Conservation (phyloP, 2,888 invertebrate species). For the Cinara cedri region DNA sequence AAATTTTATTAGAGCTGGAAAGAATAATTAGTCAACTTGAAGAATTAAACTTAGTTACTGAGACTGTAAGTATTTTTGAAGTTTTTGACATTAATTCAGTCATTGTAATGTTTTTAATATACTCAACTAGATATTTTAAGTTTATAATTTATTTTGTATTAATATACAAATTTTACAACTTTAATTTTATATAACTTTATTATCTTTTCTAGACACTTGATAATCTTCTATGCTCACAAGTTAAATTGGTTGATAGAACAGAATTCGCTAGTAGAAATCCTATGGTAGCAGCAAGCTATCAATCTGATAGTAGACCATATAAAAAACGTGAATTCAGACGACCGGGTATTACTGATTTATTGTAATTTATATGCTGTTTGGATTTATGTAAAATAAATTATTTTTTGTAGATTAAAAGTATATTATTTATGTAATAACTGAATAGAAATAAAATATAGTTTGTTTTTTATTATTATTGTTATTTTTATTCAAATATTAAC, state of each 20-base stretch:
- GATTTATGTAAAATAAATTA: not conserved
- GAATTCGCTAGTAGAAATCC: constrained; percentile 8
- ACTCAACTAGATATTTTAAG: not conserved
- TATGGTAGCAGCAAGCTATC: constrained; percentile 30
- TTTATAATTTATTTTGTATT: not conserved
- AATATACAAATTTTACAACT: not conserved
- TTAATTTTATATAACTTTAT: not conserved
- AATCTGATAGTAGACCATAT: constrained; percentile 36
- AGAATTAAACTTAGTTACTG: constrained; percentile 27
- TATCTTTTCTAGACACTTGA: constrained; percentile 38
- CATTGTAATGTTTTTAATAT: not conserved
- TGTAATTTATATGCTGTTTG: constrained; percentile 42
- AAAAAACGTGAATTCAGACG: constrained; percentile 51
- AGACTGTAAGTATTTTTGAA: constrained; percentile 20
- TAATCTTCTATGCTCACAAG: constrained; percentile 24
- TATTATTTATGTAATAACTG: constrained; percentile 27
- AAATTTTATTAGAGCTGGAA: constrained; percentile 38
- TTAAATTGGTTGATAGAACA: constrained; percentile 33
- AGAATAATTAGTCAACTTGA: constrained; percentile 49
- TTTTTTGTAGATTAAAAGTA: constrained; percentile 51
- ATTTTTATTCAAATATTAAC: constrained; percentile 29
- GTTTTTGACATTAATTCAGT: not conserved
- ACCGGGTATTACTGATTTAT: constrained; percentile 43
- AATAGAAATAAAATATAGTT: constrained; percentile 17
- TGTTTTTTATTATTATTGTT: too few relatives aligned